Evolutionary conservation across 2,797 vertebrate species (phyloP).

Genomic region (Gadopsis marmoratus): DNA sequence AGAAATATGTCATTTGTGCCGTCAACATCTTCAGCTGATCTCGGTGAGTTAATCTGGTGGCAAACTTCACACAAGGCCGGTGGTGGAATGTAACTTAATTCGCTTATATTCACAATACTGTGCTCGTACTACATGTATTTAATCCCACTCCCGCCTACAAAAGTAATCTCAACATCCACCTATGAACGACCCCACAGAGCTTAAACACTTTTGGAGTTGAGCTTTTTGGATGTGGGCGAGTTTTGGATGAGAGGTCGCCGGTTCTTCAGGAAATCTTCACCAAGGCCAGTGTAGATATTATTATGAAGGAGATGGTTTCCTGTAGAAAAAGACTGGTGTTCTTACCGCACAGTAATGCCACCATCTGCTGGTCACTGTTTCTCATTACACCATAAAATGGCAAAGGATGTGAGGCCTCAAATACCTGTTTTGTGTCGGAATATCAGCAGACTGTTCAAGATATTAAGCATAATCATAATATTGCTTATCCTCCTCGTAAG

Average conservation of each 20-base stretch:
- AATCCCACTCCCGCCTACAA: neutral
- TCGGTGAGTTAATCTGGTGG: neutral
- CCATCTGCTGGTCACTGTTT: constrained; percentile 70
- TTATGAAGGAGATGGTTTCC: neutral
- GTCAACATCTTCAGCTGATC: neutral
- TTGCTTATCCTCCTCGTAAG: neutral
- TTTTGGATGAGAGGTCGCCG: neutral
- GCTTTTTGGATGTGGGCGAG: no score
- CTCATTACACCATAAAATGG: constrained; percentile 18
- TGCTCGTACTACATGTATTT: no score
- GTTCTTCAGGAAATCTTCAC: neutral
- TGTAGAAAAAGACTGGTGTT: neutral
- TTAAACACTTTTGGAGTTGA: neutral
- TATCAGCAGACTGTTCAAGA: neutral
- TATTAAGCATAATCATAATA: neutral
- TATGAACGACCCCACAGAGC: neutral
- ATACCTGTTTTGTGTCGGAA: neutral
- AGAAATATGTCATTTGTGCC: neutral
- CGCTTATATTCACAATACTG: no score
- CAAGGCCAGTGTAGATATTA: neutral
- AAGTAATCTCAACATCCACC: neutral
- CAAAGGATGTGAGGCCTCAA: neutral
- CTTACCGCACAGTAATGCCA: constrained; percentile 14
- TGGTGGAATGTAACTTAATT: no score
- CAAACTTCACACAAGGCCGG: no score